phyloP scores from a whole-genome alignment of 2,888 invertebrate species.

The Rhamnusium bicolor region DNA sequence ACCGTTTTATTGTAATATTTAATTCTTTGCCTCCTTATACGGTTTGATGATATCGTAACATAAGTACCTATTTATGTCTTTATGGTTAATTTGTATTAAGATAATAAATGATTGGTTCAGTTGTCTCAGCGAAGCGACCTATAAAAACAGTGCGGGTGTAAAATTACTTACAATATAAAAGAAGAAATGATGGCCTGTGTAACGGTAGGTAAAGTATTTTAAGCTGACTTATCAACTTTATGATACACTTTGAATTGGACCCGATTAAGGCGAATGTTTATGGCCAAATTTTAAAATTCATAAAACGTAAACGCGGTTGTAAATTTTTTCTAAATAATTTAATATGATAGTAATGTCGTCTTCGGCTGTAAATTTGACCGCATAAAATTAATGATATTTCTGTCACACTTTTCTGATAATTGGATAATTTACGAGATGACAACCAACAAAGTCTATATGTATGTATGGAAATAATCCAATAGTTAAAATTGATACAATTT shows the following conservation, averaged over 20 bases:
- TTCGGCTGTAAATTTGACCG: slow-evolving; percentile 37
- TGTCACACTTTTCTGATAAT: slow-evolving; percentile 42
- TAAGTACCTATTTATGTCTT: slow-evolving; percentile 51
- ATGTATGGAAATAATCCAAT: too few relatives aligned
- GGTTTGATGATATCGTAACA: slow-evolving; percentile 48
- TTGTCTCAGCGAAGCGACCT: slow-evolving; percentile 21
- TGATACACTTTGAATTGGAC: slow-evolving; percentile 40
- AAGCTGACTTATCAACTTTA: slow-evolving; percentile 43
- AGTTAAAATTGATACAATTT: neutral
- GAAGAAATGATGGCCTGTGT: slow-evolving; percentile 31
- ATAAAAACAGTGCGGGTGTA: slow-evolving; percentile 43
- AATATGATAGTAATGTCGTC: slow-evolving; percentile 31
- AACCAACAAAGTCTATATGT: neutral
- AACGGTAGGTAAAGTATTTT: slow-evolving; percentile 44
- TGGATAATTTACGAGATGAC: slow-evolving; percentile 26
- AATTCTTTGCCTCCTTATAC: slow-evolving; percentile 48
- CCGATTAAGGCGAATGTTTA: slow-evolving; percentile 39
- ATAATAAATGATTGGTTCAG: slow-evolving; percentile 32
- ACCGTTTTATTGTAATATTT: slow-evolving; percentile 48
- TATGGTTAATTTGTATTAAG: slow-evolving; percentile 43
- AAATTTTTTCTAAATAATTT: slow-evolving; percentile 45
- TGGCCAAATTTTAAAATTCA: slow-evolving; percentile 47
- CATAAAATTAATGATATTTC: slow-evolving; percentile 29
- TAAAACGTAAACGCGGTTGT: slow-evolving; percentile 42
- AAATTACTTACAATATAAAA: slow-evolving; percentile 35